Conservation (phyloP, 2,113 vertebrate species). For the Anguilla japonica region DNA sequence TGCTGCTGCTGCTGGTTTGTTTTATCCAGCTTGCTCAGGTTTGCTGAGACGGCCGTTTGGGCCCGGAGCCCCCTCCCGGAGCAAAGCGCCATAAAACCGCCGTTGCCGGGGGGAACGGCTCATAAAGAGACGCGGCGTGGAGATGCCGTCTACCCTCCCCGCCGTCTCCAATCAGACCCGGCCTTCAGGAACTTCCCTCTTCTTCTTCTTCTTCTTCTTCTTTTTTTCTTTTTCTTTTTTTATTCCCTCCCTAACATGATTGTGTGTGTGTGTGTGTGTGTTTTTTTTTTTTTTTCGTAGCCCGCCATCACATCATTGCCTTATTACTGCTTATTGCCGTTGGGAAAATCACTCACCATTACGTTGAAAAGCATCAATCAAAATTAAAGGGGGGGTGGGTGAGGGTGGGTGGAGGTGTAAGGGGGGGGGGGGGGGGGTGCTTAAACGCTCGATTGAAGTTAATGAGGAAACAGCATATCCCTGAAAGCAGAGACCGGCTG, state of each 20-base stretch:
- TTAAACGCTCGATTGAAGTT: constrained; percentile 17
- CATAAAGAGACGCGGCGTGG: not conserved
- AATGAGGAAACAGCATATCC: constrained; percentile 18
- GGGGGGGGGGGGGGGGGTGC: too few species aligned
- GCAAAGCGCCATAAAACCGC: not conserved
- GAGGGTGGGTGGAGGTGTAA: too few species aligned
- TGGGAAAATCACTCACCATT: not conserved
- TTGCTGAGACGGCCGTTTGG: not conserved
- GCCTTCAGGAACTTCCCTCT: not conserved
- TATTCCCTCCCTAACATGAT: not conserved
- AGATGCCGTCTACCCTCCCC: not conserved
- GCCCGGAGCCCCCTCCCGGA: not conserved
- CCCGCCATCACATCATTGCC: not conserved
- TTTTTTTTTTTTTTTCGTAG: not conserved
- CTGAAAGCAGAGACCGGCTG: not conserved
- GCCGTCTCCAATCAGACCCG: not conserved
- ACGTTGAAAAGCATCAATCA: constrained; percentile 23
- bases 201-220: too few species aligned
- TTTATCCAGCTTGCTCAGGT: not conserved
- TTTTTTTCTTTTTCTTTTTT: not conserved
- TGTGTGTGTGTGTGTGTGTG: not conserved
- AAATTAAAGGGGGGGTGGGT: not conserved
- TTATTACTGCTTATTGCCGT: not conserved
- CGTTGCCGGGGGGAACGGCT: not conserved
- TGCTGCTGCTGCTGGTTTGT: too few species aligned